Evolutionary conservation across 2,888 invertebrate genomes (phyloP).

Genomic region (Lottia gigantea): DNA sequence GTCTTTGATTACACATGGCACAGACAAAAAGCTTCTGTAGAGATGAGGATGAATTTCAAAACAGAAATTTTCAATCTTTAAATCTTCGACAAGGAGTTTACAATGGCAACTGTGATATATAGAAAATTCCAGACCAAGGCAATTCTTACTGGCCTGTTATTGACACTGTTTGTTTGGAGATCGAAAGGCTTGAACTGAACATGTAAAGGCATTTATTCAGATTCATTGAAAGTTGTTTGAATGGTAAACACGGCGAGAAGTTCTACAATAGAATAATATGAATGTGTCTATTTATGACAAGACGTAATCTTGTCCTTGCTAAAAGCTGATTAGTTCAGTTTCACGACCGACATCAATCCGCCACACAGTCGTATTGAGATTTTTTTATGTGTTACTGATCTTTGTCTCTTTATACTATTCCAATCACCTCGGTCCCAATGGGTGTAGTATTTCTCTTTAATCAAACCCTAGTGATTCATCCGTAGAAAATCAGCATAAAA

Average conservation of each 20-base stretch:
- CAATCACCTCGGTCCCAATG: neutral
- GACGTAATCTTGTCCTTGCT: slow-evolving; percentile 5
- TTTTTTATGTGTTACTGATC: slow-evolving; percentile 8
- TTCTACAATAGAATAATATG: slow-evolving; percentile 2
- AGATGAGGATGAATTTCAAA: too few relatives aligned
- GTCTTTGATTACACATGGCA: too few relatives aligned
- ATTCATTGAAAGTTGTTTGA: slow-evolving; percentile 8
- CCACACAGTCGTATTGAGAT: neutral
- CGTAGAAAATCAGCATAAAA: slow-evolving; percentile 8
- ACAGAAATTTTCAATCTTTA: too few relatives aligned
- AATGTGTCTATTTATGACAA: slow-evolving; percentile 7
- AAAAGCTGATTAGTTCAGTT: slow-evolving; percentile 5
- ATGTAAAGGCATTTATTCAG: slow-evolving; percentile 4
- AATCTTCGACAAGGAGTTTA: too few relatives aligned
- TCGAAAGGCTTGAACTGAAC: neutral
- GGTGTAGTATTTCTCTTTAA: slow-evolving; percentile 10
- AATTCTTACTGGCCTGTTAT: neutral
- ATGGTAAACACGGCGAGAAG: neutral
- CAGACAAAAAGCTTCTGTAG: too few relatives aligned
- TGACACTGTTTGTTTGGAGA: neutral
- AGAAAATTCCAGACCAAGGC: neutral
- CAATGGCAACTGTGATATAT: too few relatives aligned
- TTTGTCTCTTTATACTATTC: slow-evolving; percentile 3
- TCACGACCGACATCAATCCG: slow-evolving; percentile 2
- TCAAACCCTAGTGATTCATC: slow-evolving; percentile 9